Percentiles rank a stretch among this genome's conserved stretches.
Conservation (phyloP, 2,888 invertebrate species). For the Chirona hameri region DNA sequence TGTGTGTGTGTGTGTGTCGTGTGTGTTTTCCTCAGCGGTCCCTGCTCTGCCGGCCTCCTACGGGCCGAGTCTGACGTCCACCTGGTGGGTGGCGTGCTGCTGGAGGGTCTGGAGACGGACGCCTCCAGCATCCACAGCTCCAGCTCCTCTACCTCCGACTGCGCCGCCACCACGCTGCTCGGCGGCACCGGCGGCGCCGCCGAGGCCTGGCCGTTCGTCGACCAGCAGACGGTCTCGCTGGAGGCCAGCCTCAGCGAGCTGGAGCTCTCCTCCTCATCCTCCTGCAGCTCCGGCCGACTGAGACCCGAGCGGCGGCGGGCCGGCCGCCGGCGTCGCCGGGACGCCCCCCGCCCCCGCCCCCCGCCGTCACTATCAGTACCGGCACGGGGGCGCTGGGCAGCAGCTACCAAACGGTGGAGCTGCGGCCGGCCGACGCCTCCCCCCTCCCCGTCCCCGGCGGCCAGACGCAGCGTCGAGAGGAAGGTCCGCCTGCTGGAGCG, state of each 20-base stretch:
- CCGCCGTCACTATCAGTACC: no score
- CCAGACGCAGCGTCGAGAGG: background rate
- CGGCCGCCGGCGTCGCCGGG: background rate
- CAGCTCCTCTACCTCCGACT: background rate
- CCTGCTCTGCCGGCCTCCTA: background rate
- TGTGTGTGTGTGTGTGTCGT: no score
- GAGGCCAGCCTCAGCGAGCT: conserved; percentile 6
- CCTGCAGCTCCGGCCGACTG: background rate
- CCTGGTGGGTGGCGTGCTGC: conserved; percentile 12
- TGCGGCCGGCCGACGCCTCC: background rate
- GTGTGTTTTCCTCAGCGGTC: background rate
- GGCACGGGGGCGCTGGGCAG: background rate
- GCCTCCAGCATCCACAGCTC: conserved; percentile 25
- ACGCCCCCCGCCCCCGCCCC: background rate
- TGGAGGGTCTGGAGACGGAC: conserved; percentile 25
- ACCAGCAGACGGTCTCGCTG: background rate
- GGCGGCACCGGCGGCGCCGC: background rate
- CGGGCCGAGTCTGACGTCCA: conserved; percentile 9
- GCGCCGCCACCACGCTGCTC: background rate
- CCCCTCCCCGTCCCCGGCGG: background rate
- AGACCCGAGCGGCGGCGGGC: background rate
- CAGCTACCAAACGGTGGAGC: background rate
- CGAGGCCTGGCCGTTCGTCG: conserved; percentile 14
- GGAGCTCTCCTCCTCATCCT: conserved; percentile 9
- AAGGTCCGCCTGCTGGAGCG: background rate